Conservation (phyloP, 1,140 invertebrate genomes). For the Ceratoteleas bidentatus region DNA sequence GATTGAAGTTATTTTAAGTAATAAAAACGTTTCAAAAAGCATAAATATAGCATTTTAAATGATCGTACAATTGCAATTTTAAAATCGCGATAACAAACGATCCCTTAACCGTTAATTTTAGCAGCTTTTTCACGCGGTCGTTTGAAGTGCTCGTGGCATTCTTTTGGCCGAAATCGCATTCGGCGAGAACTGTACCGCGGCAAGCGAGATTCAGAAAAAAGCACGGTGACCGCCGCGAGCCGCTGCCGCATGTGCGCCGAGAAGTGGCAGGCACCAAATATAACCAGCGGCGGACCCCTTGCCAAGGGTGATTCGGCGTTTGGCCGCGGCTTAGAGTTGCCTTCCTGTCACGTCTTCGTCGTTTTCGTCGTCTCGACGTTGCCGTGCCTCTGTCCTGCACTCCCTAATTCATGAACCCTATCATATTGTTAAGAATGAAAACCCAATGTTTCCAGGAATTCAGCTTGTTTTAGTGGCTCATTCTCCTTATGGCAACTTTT, state of each 20-base stretch:
- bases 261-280: constrained; percentile 78
- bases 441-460: constrained; percentile 58
- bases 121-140: constrained; percentile 45
- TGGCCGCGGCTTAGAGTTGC: constrained; percentile 70
- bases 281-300: constrained; percentile 77
- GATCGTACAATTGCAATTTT: constrained; percentile 7
- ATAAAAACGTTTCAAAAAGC: too few relatives aligned
- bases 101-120: constrained; percentile 42
- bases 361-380: constrained; percentile 38
- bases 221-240: constrained; percentile 61
- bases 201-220: constrained; percentile 61
- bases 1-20: too few relatives aligned
- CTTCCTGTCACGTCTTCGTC: constrained; percentile 59
- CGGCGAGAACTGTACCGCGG: constrained; percentile 33
- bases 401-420: constrained; percentile 66
- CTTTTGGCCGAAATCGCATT: constrained; percentile 37
- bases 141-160: constrained; percentile 55
- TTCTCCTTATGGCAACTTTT: too few relatives aligned
- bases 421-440: constrained; percentile 69
- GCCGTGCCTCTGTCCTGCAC: constrained; percentile 42
- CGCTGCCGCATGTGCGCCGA: constrained; percentile 63
- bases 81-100: background rate
- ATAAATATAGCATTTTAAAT: too few relatives aligned
- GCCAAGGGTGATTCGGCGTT: constrained; percentile 77
- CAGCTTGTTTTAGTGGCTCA: constrained; percentile 11